Conservation (phyloP, 2,888 invertebrate species). For the Atherix ibis region DNA sequence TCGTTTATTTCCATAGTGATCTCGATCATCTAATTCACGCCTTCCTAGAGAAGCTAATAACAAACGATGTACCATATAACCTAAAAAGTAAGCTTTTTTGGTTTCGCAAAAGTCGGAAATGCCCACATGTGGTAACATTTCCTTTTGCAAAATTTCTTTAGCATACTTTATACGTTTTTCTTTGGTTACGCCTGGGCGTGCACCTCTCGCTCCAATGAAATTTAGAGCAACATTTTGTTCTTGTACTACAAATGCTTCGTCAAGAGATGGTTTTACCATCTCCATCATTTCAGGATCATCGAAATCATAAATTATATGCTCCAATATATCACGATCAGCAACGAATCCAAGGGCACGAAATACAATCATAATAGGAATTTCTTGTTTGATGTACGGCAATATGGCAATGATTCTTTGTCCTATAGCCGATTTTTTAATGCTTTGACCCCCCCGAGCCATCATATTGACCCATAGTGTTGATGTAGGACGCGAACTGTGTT, state of each 20-base stretch:
- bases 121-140: conserved; percentile 99
- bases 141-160: conserved; percentile 96
- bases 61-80: conserved; percentile 98
- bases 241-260: conserved; percentile 98
- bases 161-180: conserved; percentile 99
- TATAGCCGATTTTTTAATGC: conserved; percentile 96
- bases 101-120: conserved; percentile 99
- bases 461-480: conserved; percentile 99
- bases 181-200: conserved; percentile 94
- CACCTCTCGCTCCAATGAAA: conserved; percentile 96
- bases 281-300: conserved; percentile 99
- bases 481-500: conserved; percentile 87
- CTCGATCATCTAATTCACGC: conserved; percentile 96
- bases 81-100: conserved; percentile 96
- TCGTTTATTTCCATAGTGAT: conserved; percentile 99
- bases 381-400: conserved; percentile 96
- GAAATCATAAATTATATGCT: conserved; percentile 99
- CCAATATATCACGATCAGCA: conserved; percentile 96
- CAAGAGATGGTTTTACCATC: conserved; percentile 98
- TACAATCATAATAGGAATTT: conserved; percentile 99
- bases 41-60: conserved; percentile 85
- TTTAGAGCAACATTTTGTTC: conserved; percentile 98
- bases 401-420: conserved; percentile 97
- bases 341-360: conserved; percentile 99
- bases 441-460: conserved; percentile 98